Percentiles rank a stretch among this genome's conserved stretches.
Evolutionary conservation across 2,113 vertebrate genomes (phyloP).

Genomic region (Nansenia antarctica): DNA sequence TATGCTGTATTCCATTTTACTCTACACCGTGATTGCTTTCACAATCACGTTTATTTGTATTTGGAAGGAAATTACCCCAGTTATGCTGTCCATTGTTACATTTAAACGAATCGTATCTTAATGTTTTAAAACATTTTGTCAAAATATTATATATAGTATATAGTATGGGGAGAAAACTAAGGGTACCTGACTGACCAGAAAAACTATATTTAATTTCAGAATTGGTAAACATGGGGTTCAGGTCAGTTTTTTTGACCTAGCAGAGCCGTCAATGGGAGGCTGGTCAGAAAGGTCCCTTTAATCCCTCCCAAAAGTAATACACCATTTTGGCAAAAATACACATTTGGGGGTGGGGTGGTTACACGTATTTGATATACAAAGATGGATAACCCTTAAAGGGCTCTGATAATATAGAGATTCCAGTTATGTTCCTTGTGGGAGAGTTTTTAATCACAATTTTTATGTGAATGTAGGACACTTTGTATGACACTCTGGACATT

Average conservation of each 20-base stretch:
- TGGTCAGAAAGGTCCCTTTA: not conserved
- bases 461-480: not conserved
- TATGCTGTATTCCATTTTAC: not conserved
- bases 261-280: not conserved
- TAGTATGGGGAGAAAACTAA: too few relatives aligned
- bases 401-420: not conserved
- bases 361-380: not conserved
- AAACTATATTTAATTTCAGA: not conserved
- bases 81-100: not conserved
- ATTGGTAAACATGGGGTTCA: not conserved
- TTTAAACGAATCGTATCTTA: not conserved
- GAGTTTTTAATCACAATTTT: not conserved
- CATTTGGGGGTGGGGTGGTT: not conserved
- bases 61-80: not conserved
- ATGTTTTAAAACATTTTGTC: too few relatives aligned
- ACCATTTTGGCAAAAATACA: not conserved
- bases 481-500: too few relatives aligned
- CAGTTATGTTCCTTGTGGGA: not conserved
- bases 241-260: too few relatives aligned
- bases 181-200: not conserved
- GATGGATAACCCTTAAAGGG: not conserved
- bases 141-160: too few relatives aligned
- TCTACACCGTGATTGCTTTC: not conserved
- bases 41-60: not conserved
- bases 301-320: too few relatives aligned